Evolutionary conservation across 2,888 invertebrate species (phyloP).

Genomic region (Drosophila melanosoma): DNA sequence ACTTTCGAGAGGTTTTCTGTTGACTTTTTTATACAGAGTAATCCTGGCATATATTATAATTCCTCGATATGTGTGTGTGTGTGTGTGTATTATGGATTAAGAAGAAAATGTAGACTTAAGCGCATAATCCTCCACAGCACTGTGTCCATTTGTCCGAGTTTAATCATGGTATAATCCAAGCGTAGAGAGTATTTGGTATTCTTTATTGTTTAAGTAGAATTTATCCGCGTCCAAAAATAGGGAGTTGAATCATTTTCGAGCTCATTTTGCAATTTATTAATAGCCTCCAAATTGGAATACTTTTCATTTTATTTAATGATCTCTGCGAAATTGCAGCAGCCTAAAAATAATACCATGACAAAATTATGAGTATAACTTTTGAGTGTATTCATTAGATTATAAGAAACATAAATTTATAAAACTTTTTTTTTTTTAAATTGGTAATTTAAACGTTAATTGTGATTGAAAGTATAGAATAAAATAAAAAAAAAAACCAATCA

Average conservation of each 20-base stretch:
- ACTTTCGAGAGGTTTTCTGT: slow-evolving; percentile 17
- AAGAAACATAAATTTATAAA: slow-evolving; percentile 6
- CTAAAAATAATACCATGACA: slow-evolving; percentile 11
- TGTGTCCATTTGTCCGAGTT: slow-evolving; percentile 8
- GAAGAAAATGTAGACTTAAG: slow-evolving; percentile 7
- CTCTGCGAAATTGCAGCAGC: slow-evolving; percentile 25
- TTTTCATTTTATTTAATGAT: slow-evolving; percentile 33
- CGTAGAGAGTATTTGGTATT: background rate
- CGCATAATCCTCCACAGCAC: background rate
- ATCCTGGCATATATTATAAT: background rate
- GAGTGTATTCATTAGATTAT: slow-evolving; percentile 35
- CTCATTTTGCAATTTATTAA: background rate
- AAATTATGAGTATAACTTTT: slow-evolving; percentile 25
- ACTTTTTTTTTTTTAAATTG: slow-evolving; percentile 19
- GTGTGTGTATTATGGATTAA: slow-evolving; percentile 1
- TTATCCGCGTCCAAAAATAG: slow-evolving; percentile 3
- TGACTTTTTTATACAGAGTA: slow-evolving; percentile 10
- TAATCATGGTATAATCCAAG: background rate
- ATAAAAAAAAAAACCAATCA: slow-evolving; percentile 10
- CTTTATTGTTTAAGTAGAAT: background rate
- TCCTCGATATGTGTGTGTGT: slow-evolving; percentile 1
- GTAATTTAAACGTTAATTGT: slow-evolving; percentile 50
- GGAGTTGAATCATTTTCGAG: slow-evolving; percentile 1
- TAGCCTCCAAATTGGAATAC: slow-evolving; percentile 1
- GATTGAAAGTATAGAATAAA: slow-evolving; percentile 39